phyloP scores from a whole-genome alignment of 2,797 vertebrate species.

The Rachycentron canadum region DNA sequence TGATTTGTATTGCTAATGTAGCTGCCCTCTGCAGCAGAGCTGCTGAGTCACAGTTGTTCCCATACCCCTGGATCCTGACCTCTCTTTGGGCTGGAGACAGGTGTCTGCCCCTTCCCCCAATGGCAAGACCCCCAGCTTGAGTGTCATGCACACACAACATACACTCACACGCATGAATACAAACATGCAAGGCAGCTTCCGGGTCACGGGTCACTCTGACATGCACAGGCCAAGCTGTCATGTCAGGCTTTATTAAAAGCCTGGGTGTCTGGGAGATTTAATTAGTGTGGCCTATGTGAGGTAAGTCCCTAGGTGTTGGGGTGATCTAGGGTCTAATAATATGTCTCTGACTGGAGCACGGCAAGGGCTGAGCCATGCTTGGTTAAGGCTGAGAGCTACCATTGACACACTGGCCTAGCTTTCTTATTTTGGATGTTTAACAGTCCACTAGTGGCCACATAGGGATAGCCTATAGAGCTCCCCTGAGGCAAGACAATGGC shows the following conservation, averaged over 20 bases:
- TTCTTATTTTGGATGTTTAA: slow-evolving; percentile 24
- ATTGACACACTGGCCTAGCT: slow-evolving; percentile 47
- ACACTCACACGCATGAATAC: slow-evolving; percentile 41
- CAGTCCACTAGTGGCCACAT: slow-evolving; percentile 8
- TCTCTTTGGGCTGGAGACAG: slow-evolving; percentile 73
- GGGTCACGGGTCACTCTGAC: slow-evolving; percentile 72
- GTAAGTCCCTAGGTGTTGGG: slow-evolving; percentile 56
- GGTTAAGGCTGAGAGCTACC: slow-evolving; percentile 44
- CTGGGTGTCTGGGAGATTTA: slow-evolving; percentile 76
- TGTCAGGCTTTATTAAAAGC: slow-evolving; percentile 78
- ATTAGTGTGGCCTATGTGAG: slow-evolving; percentile 69
- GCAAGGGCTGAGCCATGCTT: slow-evolving; percentile 36
- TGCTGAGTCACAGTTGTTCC: slow-evolving; percentile 76
- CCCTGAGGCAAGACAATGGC: slow-evolving; percentile 13
- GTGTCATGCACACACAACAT: slow-evolving; percentile 39
- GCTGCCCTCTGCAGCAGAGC: slow-evolving; percentile 45
- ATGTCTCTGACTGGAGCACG: slow-evolving; percentile 44
- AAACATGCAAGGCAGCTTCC: slow-evolving; percentile 64
- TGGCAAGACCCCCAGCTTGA: slow-evolving; percentile 48
- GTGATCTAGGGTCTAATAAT: slow-evolving; percentile 63
- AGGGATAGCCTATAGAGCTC: slow-evolving; percentile 15
- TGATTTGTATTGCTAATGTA: slow-evolving; percentile 67
- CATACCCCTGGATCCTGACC: slow-evolving; percentile 77
- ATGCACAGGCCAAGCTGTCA: slow-evolving; percentile 70
- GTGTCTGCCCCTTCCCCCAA: slow-evolving; percentile 76